Evolutionary conservation across 1,140 invertebrate species (phyloP).

Genomic region (Drosophila willistoni): DNA sequence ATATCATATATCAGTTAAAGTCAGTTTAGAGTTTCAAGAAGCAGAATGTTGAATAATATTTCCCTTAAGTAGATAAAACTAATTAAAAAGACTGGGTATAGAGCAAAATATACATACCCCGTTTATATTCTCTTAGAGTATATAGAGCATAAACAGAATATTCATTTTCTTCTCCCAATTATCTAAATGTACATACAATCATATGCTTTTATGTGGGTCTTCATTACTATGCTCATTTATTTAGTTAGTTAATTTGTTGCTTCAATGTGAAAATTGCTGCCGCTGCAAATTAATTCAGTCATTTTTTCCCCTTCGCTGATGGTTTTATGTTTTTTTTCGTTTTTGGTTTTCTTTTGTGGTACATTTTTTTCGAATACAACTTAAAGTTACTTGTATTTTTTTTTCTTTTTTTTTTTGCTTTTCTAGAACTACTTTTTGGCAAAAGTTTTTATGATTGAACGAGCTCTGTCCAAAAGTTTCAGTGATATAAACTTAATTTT

Average conservation of each 20-base stretch:
- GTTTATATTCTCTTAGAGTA: too few species aligned
- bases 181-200: not conserved
- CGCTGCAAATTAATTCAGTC: conserved; percentile 2
- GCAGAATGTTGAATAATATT: too few species aligned
- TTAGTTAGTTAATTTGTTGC: conserved; percentile 5
- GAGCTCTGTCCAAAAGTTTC: too few species aligned
- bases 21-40: too few species aligned
- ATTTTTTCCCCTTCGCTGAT: not conserved
- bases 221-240: not conserved
- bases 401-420: too few species aligned
- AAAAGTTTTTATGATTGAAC: too few species aligned
- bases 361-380: not conserved
- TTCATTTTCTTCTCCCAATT: not conserved
- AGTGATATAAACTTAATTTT: too few species aligned
- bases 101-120: too few species aligned
- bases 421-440: too few species aligned
- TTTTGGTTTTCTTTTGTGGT: not conserved
- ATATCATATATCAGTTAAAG: too few species aligned
- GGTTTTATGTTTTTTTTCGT: not conserved
- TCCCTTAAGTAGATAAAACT: too few species aligned
- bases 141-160: not conserved
- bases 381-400: conserved; percentile 9
- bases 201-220: not conserved
- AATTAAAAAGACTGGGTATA: too few species aligned
- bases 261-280: not conserved